Evolutionary conservation across 2,888 invertebrate species (phyloP).

Genomic region (Callyntrura sp.): DNA sequence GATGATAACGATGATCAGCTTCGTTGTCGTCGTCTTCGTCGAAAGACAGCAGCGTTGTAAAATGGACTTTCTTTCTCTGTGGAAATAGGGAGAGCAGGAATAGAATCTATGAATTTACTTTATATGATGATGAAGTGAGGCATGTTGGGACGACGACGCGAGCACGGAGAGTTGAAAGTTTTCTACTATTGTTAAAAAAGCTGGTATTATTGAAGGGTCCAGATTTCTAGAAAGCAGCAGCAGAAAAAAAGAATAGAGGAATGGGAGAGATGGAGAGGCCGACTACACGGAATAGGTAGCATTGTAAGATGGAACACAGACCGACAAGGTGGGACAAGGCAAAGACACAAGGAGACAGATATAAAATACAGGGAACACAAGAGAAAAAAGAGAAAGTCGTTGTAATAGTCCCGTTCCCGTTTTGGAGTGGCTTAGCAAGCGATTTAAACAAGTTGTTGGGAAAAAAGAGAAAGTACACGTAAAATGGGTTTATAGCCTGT

Average conservation of each 20-base stretch:
- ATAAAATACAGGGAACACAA: conserved; percentile 22
- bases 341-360: neutral
- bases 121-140: conserved; percentile 10
- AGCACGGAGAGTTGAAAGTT: too few relatives aligned
- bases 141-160: neutral
- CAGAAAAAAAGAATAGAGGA: too few relatives aligned
- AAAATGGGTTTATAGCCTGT: conserved; percentile 6
- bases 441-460: conserved; percentile 49
- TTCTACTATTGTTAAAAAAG: neutral
- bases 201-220: neutral
- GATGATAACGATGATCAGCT: conserved; percentile 9
- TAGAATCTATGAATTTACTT: conserved; percentile 7
- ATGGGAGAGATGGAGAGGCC: neutral
- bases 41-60: neutral
- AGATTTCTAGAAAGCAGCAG: neutral
- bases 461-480: neutral
- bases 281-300: too few relatives aligned
- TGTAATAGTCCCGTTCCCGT: too few relatives aligned
- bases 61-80: neutral
- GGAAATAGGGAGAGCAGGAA: conserved; percentile 7
- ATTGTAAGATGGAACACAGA: too few relatives aligned
- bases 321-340: conserved; percentile 37
- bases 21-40: neutral
- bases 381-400: neutral
- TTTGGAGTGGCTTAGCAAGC: conserved; percentile 39